Conservation (phyloP, 30 jellyfish, hydroid and myxozoan genomes). For the Turritopsis rubra region DNA sequence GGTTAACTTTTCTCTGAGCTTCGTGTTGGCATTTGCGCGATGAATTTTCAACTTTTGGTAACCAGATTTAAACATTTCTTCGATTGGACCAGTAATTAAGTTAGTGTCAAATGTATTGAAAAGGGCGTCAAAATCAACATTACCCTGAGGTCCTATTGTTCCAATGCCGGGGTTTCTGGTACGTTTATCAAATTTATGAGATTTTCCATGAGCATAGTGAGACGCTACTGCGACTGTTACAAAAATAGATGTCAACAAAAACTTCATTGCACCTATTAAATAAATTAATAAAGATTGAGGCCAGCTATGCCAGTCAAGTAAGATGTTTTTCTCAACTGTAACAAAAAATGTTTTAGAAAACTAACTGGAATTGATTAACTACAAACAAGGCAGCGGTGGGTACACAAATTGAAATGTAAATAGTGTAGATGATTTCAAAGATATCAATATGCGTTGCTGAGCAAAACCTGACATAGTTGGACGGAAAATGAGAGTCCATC, state of each 20-base stretch:
- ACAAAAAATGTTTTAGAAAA: too few species aligned
- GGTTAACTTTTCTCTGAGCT: background rate
- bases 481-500: too few species aligned
- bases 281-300: background rate
- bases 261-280: background rate
- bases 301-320: too few species aligned
- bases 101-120: background rate
- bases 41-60: background rate
- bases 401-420: too few species aligned
- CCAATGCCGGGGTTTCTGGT: background rate
- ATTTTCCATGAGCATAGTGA: background rate
- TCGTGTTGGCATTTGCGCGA: background rate
- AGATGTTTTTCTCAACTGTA: too few species aligned
- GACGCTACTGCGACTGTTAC: background rate
- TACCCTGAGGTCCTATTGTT: background rate
- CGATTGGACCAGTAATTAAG: background rate
- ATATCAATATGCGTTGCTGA: too few species aligned
- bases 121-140: background rate
- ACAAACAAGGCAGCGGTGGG: too few species aligned
- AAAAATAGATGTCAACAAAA: background rate
- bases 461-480: too few species aligned
- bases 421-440: too few species aligned
- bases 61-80: background rate
- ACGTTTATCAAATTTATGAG: background rate
- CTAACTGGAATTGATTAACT: too few species aligned